Base-by-base conservation (phyloP, 2,797 vertebrate genomes). In the Trematomus bernacchii region DNA sequence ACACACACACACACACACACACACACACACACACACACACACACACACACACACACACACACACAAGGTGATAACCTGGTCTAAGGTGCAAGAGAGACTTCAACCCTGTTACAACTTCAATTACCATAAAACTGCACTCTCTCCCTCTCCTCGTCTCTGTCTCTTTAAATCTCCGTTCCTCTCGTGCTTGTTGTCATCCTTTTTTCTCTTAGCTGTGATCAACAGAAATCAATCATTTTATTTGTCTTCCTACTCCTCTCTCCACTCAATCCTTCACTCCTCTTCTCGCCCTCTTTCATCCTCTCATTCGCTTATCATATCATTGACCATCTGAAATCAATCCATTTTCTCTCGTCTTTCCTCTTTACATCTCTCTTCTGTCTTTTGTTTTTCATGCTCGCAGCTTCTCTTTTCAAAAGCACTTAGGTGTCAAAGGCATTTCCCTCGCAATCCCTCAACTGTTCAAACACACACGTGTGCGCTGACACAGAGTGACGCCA, bases 21-120 rank as follows among this genome's bases (percentile, higher is more conserved):
- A 79, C 66, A 77, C 64, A 77, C 77, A 78, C 65, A 63, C 23
- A 65, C 37, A 65, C 64, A 65, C 63, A 71, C 59, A 71, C 12
- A 76, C 59, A 70, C 23, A 79, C 66, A 77, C 64, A 77, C 77
- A 78, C 65, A 63, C 23, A 65, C 37, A 65, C 64, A 65, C 63
- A 71, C 59, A 71, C 12, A 76, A 91, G 85, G 86, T 96, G 96
- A 97, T 96, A 97, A 97, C 95, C 92, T 94, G 90, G 93, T 95
- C 93, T 95, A 93, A 96, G 95, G 91, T 93, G 88, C 84, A 82
- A 79, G 84, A 93, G 80, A 91, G 92, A 77, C 77, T 84, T 79
- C 74, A 87, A 84, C 86, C 71, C 71, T 87, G 88, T 90, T 90
- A 91, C 90, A 80, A 73, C 88, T 85, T 90, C 87, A 91, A 91